Evolutionary conservation across 2,113 vertebrate genomes (phyloP).

Genomic region (Hyaena hyaena): DNA sequence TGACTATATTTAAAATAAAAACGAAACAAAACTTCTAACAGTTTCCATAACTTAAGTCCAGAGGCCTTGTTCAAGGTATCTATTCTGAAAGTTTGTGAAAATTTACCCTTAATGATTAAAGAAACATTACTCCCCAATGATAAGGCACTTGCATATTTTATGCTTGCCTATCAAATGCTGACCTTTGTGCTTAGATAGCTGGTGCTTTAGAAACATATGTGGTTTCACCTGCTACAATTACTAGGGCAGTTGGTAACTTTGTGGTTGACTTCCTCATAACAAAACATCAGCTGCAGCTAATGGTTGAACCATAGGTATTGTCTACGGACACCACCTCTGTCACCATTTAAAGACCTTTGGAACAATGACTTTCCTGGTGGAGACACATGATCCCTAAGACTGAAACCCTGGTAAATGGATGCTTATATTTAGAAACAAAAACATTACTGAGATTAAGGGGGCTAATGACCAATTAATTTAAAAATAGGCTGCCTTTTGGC

Average conservation of each 20-base stretch:
- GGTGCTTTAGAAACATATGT: not conserved
- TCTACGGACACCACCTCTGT: not conserved
- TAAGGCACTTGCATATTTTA: conserved; percentile 14
- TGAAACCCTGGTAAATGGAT: not conserved
- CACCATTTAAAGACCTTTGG: not conserved
- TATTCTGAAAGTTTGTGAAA: not conserved
- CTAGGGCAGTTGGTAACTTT: not conserved
- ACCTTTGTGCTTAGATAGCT: not conserved
- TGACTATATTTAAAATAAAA: conserved; percentile 33
- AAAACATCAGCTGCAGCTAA: not conserved
- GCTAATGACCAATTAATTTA: not conserved
- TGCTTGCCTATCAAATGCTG: not conserved
- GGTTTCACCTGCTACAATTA: not conserved
- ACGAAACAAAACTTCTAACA: not conserved
- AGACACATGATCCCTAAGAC: not conserved
- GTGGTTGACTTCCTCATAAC: not conserved
- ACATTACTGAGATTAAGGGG: not conserved
- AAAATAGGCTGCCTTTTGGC: not conserved
- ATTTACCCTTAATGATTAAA: not conserved
- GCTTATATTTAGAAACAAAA: not conserved
- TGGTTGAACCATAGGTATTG: not conserved
- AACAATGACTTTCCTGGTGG: not conserved
- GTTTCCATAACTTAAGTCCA: not conserved
- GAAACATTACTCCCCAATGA: not conserved
- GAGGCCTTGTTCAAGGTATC: not conserved